These are phyloP conservation scores for Eriosoma lanigerum DNA, from an alignment of 1,140 invertebrate genomes.

Conservation along the genomic window DNA sequence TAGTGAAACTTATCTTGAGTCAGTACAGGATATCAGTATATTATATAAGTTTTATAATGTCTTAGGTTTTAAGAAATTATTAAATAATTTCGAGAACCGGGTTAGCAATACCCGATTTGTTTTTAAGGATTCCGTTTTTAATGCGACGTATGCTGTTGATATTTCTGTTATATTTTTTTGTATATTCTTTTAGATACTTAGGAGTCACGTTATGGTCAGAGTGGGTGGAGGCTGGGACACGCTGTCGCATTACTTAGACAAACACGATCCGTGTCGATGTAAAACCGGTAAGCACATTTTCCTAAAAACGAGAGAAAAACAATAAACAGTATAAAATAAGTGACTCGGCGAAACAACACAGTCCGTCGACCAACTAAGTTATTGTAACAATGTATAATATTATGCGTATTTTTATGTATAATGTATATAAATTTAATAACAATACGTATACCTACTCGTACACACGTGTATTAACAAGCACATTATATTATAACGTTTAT, in stretches of 20 bases:
- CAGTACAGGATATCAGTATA: no score
- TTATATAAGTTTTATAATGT: no score
- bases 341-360: background rate
- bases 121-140: no score
- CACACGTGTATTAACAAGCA: no score
- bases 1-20: no score
- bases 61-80: no score
- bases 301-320: background rate
- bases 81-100: no score
- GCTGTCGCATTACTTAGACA: slow-evolving; percentile 84
- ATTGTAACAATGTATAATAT: background rate
- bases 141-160: no score
- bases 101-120: slow-evolving; percentile 64
- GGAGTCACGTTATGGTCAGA: slow-evolving; percentile 88
- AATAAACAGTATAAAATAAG: background rate
- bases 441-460: no score
- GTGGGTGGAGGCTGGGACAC: slow-evolving; percentile 93
- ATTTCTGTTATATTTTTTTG: no score
- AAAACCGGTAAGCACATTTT: slow-evolving; percentile 63
- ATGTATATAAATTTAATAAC: no score
- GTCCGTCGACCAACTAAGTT: background rate
- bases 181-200: slow-evolving; percentile 66
- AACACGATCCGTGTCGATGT: slow-evolving; percentile 86
- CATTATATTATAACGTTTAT: background rate
- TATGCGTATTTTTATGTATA: background rate